Evolutionary conservation across 1,140 invertebrate genomes (phyloP), one percentile per base, ranked within the genome.

Genomic region (Phymastichus coffea): DNA sequence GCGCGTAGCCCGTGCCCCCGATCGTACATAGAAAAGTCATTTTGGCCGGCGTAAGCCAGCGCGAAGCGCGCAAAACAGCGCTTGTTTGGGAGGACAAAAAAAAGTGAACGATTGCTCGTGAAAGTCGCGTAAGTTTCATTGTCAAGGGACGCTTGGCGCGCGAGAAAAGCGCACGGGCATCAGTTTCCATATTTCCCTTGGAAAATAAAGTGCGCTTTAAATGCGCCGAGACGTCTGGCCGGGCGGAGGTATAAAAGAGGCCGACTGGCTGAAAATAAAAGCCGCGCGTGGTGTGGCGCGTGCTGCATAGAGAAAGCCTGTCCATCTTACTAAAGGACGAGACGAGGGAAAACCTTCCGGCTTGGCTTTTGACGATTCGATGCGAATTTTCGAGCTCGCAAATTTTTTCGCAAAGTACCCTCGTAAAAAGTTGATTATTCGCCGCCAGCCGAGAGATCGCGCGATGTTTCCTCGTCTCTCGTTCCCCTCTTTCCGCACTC

Each of bases 201-300:
- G n/a, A 28, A 41, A 41, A 53, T 53, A 41, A 53, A 53, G 51
- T 53, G 23, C n/a, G 37, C 23, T 53, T 41, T 53, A 53, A 53
- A 53, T 41, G 51, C 51, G 51, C n/a, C 51, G 53, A 25, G 66
- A 63, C 64, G 65, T 69, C 57, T 69, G 56, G 60, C 56, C 65
- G 55, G 60, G 61, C 66, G 67, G 67, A 67, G 67, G 63, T 67
- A 66, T 68, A 65, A 68, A 70, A 66, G 63, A 53, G 48, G 49
- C n/a, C 47, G 48, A 54, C 49, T 48, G 63, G 54, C 61, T 63
- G 58, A 60, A 33, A 37, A 58, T 58, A 61, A 63, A 62, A 49
- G n/a, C 14, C 51, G 58, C 48, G 26, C 58, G 43, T 51, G 48
- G 53, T 57, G 57, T 59, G 37, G 51, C n/a, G n/a, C n/a, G n/a